These are phyloP conservation scores for Oryzias woworae DNA, from an alignment of 2,113 vertebrate genomes.

Conservation along the genomic window DNA sequence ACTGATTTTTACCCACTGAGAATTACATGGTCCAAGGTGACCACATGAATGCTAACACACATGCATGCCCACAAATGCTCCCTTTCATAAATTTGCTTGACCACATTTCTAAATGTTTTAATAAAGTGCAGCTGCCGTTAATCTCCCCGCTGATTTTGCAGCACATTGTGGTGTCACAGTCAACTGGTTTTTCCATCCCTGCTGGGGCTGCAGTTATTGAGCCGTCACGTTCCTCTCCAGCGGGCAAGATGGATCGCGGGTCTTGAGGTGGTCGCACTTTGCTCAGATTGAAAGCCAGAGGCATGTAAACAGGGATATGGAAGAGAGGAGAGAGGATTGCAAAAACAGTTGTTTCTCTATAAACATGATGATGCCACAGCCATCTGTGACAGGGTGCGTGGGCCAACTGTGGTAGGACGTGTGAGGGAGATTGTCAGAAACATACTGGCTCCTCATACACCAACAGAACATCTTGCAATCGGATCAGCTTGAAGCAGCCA, in stretches of 20 bases:
- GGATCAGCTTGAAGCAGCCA: constrained; percentile 24
- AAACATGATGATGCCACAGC: constrained; percentile 51
- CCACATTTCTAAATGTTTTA: constrained; percentile 32
- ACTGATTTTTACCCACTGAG: constrained; percentile 60
- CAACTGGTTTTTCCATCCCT: constrained; percentile 28
- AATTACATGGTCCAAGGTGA: constrained; percentile 39
- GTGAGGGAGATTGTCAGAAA: constrained; percentile 47
- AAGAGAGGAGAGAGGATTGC: constrained; percentile 40
- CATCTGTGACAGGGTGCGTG: constrained; percentile 54
- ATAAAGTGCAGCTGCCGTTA: constrained; percentile 27
- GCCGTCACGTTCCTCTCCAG: constrained; percentile 48
- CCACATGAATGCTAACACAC: constrained; percentile 15
- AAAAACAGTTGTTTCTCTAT: constrained; percentile 66
- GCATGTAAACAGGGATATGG: constrained; percentile 57
- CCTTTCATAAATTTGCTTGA: constrained; percentile 30
- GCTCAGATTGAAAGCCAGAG: constrained; percentile 56
- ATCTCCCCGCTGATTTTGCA: constrained; percentile 45
- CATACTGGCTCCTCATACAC: constrained; percentile 41
- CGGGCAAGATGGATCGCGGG: constrained; percentile 46
- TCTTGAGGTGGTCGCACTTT: constrained; percentile 43
- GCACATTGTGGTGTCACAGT: constrained; percentile 42
- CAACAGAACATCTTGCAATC: constrained; percentile 38
- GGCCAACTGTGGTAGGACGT: constrained; percentile 45
- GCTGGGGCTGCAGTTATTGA: constrained; percentile 52
- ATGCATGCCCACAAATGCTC: constrained; percentile 2